Percentiles rank a stretch among this genome's conserved stretches.
Evolutionary conservation across 2,797 vertebrate genomes (phyloP).

Genomic region (Gymnopithys bicolor): DNA sequence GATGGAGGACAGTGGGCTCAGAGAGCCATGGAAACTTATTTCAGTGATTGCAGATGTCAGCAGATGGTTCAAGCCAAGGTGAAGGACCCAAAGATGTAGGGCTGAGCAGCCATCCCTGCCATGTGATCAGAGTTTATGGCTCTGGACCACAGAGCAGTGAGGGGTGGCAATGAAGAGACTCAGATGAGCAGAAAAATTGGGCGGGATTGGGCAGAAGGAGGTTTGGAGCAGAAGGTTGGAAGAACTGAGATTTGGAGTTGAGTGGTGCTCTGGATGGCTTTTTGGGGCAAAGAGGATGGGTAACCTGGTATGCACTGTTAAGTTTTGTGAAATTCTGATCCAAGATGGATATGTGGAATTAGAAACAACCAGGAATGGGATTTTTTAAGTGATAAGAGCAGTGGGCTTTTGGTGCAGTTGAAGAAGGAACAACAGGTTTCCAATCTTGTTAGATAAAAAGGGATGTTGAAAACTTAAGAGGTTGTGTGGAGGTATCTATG

Average conservation of each 20-base stretch:
- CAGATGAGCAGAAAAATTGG: rapidly evolving
- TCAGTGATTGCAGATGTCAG: neutral
- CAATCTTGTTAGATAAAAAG: neutral
- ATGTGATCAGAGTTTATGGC: neutral
- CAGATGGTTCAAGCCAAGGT: neutral
- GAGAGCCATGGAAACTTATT: neutral
- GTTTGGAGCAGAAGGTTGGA: neutral
- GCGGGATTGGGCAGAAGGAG: neutral
- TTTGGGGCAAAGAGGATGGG: neutral
- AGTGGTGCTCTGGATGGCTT: neutral
- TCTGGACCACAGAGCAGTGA: rapidly evolving
- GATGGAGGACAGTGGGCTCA: neutral
- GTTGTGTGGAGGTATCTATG: neutral
- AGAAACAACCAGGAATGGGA: neutral
- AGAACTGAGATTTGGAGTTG: rapidly evolving
- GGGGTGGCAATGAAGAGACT: neutral
- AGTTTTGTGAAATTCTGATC: neutral
- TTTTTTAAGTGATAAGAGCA: neutral
- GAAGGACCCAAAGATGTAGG: neutral
- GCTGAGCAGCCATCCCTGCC: neutral
- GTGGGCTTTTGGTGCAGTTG: neutral
- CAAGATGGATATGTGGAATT: neutral
- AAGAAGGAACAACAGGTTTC: neutral
- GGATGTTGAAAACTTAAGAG: neutral
- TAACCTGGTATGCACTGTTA: neutral